Base-by-base conservation (phyloP, 2,113 vertebrate genomes). In the Agapornis roseicollis region DNA sequence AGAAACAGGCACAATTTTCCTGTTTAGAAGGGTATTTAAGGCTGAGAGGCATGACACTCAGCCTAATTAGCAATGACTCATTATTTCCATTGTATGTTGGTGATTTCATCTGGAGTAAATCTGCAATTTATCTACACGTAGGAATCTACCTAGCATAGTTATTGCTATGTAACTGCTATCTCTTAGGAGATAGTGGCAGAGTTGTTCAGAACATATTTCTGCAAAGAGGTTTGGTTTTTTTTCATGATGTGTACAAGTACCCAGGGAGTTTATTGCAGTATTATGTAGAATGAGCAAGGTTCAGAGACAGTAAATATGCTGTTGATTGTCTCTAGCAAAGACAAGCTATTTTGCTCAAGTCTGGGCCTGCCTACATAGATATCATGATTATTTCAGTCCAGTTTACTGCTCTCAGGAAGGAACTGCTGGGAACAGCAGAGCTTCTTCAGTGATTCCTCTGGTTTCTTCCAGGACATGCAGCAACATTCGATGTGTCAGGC, bases 31-130 rank as follows among this genome's bases (percentile, higher is more conserved):
- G 29, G 81, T 92, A 41, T 53, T 92, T 71, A 64, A 93, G 64
- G 46, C 46, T 86, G 41, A 86, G 15, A 11, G 50, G 13, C 7
- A 39, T 68, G 39, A 9, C 25, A 68, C 8, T 81, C 42, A 60
- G 84, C 39, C 47, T 94, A 79, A 89, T 89, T 81, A 94, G 15
- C 16, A 68, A 16, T 85, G 84, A 91, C 50, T 87, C 86, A 86
- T 93, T 81, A 63, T 93, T 94, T 87, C 66, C 33, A 17, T 39
- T 76, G 24, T 64, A 28, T 25, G 29, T 35, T 56, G 33, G 7
- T 52, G 15, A 76, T 82, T 88, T 89, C 1, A 46, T 52, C 41
- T 20, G 53, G 37, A 52, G 63, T 93, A 85, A 91, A 89, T 42
- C 23, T 79, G 33, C 20, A 44, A 27, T 50, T 91, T 70, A 50